Evolutionary conservation across 2,113 vertebrate species (phyloP), one percentile per base, ranked within the genome.

Genomic region (Sylvietta virens): DNA sequence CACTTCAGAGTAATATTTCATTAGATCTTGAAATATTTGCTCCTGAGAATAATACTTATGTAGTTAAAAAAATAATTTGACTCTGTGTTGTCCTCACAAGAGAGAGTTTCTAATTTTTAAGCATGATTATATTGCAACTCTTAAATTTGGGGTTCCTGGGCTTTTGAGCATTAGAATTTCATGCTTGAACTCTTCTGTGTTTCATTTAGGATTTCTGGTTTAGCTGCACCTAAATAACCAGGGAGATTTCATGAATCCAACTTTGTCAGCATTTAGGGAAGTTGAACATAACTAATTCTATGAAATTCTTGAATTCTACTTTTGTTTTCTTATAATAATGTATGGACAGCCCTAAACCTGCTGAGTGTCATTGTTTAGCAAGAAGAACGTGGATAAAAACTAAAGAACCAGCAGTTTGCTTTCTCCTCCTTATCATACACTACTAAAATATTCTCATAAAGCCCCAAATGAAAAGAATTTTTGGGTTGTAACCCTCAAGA

Each of bases 401-500:
- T 89, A 11, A 84, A 81, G 57, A 91, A 81, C 31, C 15, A 42
- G 56, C 18, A 74, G 18, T 81, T 92, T 81, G 23, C 20, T 78
- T 57, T 88, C 45, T 81, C 57, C 85, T 95, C 82, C 93, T 40
- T 92, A 54, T 73, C 72, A 62, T 61, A 78, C 33, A 67, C 35
- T 47, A 54, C 20, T 86, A 65, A 97, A 85, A 91, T 91, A 95
- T 74, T 80, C 85, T 93, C 66, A 62, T 39, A 94, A 86, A 88
- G n/a, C 39, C 94, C 82, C 58, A 31, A n/a, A 18, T 58, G 82
- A 92, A 91, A 95, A 79, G 60, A 88, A 89, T 92, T 96, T 93
- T 95, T 42, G 88, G 71, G 45, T 77, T 96, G 86, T 85, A 92
- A 77, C 88, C 78, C 95, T 97, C 88, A 74, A 91, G 90, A 95